Evolutionary conservation across 2,888 invertebrate genomes (phyloP), one percentile per base, ranked within the genome.

Genomic region (Gnatocerus cornutus): DNA sequence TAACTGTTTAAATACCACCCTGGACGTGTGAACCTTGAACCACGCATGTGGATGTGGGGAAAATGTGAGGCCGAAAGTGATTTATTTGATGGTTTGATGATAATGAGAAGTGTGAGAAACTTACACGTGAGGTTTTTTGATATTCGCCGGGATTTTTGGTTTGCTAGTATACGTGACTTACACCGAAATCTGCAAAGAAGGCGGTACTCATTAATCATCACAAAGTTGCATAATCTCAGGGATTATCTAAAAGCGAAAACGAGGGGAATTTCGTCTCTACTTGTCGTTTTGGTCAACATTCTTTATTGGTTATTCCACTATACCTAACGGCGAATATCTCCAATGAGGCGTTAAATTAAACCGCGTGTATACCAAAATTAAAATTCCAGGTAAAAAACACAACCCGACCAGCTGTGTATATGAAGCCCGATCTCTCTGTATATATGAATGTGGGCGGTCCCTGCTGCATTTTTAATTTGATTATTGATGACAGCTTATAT

Each of bases 261-360:
- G 39, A 9, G 39, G 5, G 8, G 39, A 39, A 21, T 21, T 21
- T 21, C 21, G 4, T 21, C 4, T 21, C 21, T 21, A 3, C 21
- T 21, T 1, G 21, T 4, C 4, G 21, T 21, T 21, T 21, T 21
- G 21, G 21, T 21, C 21, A 21, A 21, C 21, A 21, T 21, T 21
- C 21, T 21, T 4, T 21, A 4, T 21, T 21, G 21, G 21, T 4
- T 21, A 21, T 21, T 33, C 7, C 9, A 33, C 33, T n/a, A 33
- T 4, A 6, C 33, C 30, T 50, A 69, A 63, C 62, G 63, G 46
- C 46, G n/a, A 21, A 50, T 29, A 56, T 27, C 52, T 52, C 59
- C 53, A 55, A 69, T 64, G 53, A 65, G 53, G 64, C 65, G 52
- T 69, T 69, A 69, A 65, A 69, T 65, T 59, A 59, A 43, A 69